A percentile compares a stretch with the other conserved stretches of the same genome.
These are phyloP conservation scores for Phrynocephalus versicolor DNA, from an alignment of 2,113 vertebrate genomes.

Conservation along the genomic window DNA sequence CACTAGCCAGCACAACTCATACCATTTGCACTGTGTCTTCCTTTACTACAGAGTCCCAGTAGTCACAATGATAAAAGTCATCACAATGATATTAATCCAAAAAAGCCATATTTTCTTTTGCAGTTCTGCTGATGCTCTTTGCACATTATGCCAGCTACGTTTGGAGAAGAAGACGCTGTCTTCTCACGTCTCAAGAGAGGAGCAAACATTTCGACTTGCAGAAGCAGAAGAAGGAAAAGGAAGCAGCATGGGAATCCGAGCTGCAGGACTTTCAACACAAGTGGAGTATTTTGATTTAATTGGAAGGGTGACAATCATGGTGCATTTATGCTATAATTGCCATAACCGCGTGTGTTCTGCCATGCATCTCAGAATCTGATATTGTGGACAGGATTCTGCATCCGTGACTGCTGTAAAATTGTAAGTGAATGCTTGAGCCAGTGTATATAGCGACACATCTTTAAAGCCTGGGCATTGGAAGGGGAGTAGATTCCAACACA, in stretches of 20 bases:
- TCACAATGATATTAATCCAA: neutral
- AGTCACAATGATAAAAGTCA: neutral
- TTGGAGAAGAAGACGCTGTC: neutral
- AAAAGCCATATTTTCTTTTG: slow-evolving; percentile 51
- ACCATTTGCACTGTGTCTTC: too few species aligned
- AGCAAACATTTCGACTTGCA: slow-evolving; percentile 20
- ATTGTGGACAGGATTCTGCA: neutral
- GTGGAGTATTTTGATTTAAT: neutral
- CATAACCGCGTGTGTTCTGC: neutral
- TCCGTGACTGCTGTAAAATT: neutral
- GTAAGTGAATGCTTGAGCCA: neutral
- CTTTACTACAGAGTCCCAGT: neutral
- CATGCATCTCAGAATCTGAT: neutral
- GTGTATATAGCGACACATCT: neutral
- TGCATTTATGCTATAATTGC: neutral
- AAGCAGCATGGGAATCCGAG: neutral
- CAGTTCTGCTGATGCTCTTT: slow-evolving; percentile 76
- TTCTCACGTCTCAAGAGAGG: neutral
- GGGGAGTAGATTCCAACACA: too few species aligned
- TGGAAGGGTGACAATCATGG: neutral
- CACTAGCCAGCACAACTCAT: too few species aligned
- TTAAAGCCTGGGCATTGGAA: too few species aligned
- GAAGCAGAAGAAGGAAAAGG: slow-evolving; percentile 9
- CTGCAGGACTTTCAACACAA: neutral
- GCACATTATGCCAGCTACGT: neutral